Evolutionary conservation across 2,888 invertebrate species (phyloP), one percentile per base, ranked within the genome.

Genomic region (Ligdia adustata): DNA sequence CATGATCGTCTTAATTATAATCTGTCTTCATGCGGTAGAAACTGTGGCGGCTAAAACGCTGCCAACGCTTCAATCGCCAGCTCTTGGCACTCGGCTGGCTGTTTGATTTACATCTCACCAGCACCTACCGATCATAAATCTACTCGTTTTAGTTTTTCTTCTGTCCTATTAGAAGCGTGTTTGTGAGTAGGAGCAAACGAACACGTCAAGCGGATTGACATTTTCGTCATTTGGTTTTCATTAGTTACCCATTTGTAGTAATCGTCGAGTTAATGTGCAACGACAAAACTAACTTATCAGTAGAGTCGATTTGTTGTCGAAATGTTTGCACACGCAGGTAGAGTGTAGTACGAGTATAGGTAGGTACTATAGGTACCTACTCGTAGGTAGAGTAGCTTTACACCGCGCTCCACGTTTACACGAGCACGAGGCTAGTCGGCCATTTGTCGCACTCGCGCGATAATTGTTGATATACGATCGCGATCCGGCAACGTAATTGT

Each of bases 401-500:
- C 58, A 66, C 72, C 72, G 75, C 80, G 75, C 80, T 76, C 71
- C 24, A n/a, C 24, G 16, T 16, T 76, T 84, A 82, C 82, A 82
- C 79, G 81, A 72, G 75, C 78, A 61, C 73, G 69, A 51, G 61
- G 57, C 64, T 64, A 64, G 75, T 59, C 70, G 69, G 80, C 88
- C 79, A 90, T 90, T 90, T 90, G 88, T 90, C 86, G 89, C 79
- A 75, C 82, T 81, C 83, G 76, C 82, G 77, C 87, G 87, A 89
- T 90, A 89, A 90, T 90, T 89, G 90, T 89, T 90, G 90, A 90
- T 89, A 88, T 86, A 90, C 88, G 90, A 80, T 85, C 84, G 86
- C 87, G 82, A 88, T 79, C 87, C 83, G 80, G 71, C 81, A 72
- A 77, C 64, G 89, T 90, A 90, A 90, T 90, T 90, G 90, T 90